phyloP scores from a whole-genome alignment of 2,797 vertebrate species.

The Aselliscus stoliczkanus region DNA sequence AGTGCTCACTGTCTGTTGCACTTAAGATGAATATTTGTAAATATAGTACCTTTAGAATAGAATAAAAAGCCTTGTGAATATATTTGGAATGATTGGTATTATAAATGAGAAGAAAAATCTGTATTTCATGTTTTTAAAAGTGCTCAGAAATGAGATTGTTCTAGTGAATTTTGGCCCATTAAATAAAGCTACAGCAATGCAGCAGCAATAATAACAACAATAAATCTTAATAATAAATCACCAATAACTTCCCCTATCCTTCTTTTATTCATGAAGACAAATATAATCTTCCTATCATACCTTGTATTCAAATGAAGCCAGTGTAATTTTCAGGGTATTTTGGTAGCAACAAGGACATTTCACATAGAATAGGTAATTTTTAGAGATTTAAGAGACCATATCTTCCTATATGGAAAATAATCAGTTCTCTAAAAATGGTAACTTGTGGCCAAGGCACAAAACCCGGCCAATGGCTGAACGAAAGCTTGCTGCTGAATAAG shows the following conservation, averaged over 20 bases:
- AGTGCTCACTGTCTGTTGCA: not conserved
- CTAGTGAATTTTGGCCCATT: not conserved
- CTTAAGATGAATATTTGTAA: constrained; percentile 4
- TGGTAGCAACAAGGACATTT: constrained; percentile 4
- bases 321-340: not conserved
- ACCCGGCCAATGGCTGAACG: not conserved
- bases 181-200: not conserved
- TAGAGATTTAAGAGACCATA: not conserved
- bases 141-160: not conserved
- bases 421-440: not conserved
- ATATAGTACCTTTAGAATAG: not conserved
- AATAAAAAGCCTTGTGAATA: not conserved
- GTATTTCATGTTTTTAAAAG: not conserved
- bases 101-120: not conserved
- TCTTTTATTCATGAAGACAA: constrained; percentile 29
- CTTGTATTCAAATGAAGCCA: not conserved
- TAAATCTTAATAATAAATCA: not conserved
- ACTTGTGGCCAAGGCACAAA: not conserved
- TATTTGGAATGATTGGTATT: not conserved
- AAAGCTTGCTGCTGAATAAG: not conserved
- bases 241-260: not conserved
- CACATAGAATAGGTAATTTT: not conserved
- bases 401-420: not conserved
- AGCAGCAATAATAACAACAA: not conserved
- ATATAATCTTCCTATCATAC: not conserved